Percentiles rank a stretch among this genome's conserved stretches.
These are phyloP conservation scores for Yponomeuta malinellus DNA, from an alignment of 2,888 invertebrate species.

Conservation along the genomic window DNA sequence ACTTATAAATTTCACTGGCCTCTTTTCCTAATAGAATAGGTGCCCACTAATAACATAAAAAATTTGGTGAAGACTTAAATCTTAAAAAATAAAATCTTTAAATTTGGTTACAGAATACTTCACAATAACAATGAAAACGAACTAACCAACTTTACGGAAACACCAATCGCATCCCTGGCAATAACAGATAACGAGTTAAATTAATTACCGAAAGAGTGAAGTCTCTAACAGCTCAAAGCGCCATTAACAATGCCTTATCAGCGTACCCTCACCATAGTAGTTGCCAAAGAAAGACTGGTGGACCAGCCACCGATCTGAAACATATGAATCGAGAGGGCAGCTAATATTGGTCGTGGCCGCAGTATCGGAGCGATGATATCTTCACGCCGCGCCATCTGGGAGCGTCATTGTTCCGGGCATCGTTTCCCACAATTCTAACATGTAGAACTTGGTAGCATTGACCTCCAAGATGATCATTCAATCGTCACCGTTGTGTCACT, in stretches of 20 bases:
- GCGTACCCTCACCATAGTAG: neutral
- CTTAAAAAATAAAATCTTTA: too few species aligned
- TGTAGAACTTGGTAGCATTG: conserved; percentile 41
- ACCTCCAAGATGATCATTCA: conserved; percentile 31
- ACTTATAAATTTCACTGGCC: too few species aligned
- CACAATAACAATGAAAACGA: neutral
- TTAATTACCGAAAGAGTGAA: neutral
- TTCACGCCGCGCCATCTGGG: neutral
- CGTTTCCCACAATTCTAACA: conserved; percentile 35
- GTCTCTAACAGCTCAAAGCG: neutral
- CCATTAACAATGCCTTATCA: neutral
- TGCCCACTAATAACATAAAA: too few species aligned
- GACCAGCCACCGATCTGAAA: neutral
- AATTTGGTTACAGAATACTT: neutral
- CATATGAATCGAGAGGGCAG: neutral
- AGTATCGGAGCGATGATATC: conserved; percentile 4
- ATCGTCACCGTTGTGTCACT: neutral
- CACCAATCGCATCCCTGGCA: neutral
- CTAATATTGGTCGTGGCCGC: neutral
- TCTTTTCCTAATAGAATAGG: too few species aligned
- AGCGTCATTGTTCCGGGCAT: conserved; percentile 37
- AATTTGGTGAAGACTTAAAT: too few species aligned
- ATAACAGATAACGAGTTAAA: neutral
- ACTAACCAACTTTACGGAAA: neutral
- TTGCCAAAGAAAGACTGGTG: neutral